Base-by-base conservation (phyloP, 2,797 vertebrate genomes). In the Leptoclinus maculatus region DNA sequence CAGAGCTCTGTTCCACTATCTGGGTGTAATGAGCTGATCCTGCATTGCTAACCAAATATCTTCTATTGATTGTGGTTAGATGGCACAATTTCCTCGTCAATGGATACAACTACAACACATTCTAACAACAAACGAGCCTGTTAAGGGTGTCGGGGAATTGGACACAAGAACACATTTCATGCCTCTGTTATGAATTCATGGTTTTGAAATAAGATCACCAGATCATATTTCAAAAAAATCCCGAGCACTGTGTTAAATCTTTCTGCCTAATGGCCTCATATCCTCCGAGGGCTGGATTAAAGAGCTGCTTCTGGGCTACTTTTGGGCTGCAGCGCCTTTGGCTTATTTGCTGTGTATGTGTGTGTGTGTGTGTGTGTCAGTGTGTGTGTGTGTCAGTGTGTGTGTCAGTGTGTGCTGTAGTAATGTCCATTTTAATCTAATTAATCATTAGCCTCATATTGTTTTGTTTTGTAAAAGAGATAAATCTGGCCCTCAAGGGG, bases 211-310 rank as follows among this genome's bases (percentile, higher is more conserved):
- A 66, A 75, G 57, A 86, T 82, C 67, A 54, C 12, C 32, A 27
- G 80, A 81, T 86, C 80, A 56, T 62, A 67, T 86, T 89, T 87
- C 69, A 84, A 54, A 71, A 71, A 64, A 80, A 54, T 76, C 84
- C 66, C 72, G 49, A 80, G 83, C 71, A 66, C 64, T 74, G 81
- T 70, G 81, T 79, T 88, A 83, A 78, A 77, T 87, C 77, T 79
- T 79, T 79, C 74, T 82, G 73, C 69, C 77, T 88, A 87, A 91
- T 91, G 83, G 84, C 70, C 77, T 87, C 53, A 47, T 13, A 60
- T 87, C 83, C 84, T 77, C 71, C 1, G 78, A 83, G 82, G 80
- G 77, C 57, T 74, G 76, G 82, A 87, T 87, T 83, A 85, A 81
- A 85, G 63, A 54, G 71, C 64, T 79, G 81, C 82, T 76, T 76